Conservation (phyloP, 2,888 invertebrate genomes). For the Allolobophora icterica region DNA sequence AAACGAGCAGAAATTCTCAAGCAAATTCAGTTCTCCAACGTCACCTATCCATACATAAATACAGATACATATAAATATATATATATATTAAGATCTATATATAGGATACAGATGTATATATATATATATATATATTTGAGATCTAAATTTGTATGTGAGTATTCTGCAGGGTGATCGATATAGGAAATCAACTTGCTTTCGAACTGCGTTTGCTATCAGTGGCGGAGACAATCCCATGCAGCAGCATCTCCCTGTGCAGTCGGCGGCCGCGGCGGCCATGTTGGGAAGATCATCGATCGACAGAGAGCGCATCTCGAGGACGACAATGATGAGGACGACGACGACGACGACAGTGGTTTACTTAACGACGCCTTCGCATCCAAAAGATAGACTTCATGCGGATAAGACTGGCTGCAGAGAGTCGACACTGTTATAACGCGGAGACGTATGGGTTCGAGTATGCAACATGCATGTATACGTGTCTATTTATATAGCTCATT, state of each 20-base stretch:
- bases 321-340: too few species aligned
- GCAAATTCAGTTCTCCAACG: not conserved
- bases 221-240: not conserved
- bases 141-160: too few species aligned
- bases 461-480: not conserved
- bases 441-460: not conserved
- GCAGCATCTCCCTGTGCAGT: not conserved
- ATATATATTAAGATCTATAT: too few species aligned
- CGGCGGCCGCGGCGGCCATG: not conserved
- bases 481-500: not conserved
- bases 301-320: not conserved
- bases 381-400: not conserved
- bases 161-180: too few species aligned
- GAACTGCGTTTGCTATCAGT: not conserved
- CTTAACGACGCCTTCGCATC: constrained; percentile 1
- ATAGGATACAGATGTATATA: too few species aligned
- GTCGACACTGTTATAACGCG: not conserved
- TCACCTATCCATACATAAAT: too few species aligned
- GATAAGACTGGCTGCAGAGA: not conserved
- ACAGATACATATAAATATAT: too few species aligned
- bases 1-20: not conserved
- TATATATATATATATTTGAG: too few species aligned
- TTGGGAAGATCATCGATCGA: not conserved
- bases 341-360: not conserved
- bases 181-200: not conserved